Percentiles rank a stretch among this genome's conserved stretches.
phyloP scores from a whole-genome alignment of 2,797 vertebrate genomes.

The Hippocampus kuda region DNA sequence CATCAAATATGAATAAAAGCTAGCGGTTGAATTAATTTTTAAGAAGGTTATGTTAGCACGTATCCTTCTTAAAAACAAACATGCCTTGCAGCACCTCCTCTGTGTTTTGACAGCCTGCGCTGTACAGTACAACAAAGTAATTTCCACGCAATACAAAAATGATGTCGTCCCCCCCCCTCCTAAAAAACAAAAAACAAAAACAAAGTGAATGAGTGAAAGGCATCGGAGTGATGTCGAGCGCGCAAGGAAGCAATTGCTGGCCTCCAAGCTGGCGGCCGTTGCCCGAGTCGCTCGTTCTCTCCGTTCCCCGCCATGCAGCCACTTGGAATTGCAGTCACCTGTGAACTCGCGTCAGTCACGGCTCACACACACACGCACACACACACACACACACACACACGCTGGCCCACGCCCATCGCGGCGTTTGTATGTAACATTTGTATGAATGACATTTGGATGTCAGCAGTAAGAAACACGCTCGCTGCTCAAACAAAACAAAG shows the following conservation, averaged over 20 bases:
- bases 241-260: neutral
- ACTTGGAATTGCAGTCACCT: constrained; percentile 67
- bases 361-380: constrained; percentile 30
- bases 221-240: neutral
- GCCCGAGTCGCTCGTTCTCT: constrained; percentile 64
- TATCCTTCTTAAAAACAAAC: neutral
- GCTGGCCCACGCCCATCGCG: neutral
- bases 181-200: neutral
- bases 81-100: neutral
- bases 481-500: neutral
- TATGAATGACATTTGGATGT: constrained; percentile 3
- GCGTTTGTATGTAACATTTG: constrained; percentile 8
- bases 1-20: neutral
- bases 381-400: constrained; percentile 32
- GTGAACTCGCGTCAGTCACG: constrained; percentile 68
- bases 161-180: too few relatives aligned
- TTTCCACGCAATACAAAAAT: neutral
- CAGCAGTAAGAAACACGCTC: neutral
- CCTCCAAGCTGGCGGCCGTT: constrained; percentile 28
- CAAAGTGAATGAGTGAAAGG: neutral
- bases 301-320: constrained; percentile 60
- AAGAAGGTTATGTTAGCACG: neutral
- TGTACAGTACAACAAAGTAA: too few relatives aligned
- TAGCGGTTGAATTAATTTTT: neutral
- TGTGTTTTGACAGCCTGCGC: neutral